These are phyloP conservation scores for Poeciliopsis occidentalis DNA, from an alignment of 2,113 vertebrate genomes.

Conservation along the genomic window DNA sequence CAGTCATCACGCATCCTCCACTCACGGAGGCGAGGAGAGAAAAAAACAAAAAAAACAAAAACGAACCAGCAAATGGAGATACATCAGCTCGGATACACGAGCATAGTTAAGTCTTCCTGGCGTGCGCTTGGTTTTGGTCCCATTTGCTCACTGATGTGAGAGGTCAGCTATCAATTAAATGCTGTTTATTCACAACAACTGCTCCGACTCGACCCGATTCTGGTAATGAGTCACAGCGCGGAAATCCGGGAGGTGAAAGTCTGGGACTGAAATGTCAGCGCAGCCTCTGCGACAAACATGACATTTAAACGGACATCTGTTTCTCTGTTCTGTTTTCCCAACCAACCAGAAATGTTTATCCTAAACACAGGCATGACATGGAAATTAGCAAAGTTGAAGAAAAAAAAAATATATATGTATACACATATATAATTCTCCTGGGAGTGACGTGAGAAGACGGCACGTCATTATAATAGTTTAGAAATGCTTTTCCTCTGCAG, in stretches of 20 bases:
- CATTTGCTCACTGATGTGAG: slow-evolving; percentile 65
- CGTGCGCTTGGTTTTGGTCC: slow-evolving; percentile 22
- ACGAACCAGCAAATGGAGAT: neutral
- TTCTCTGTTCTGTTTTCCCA: slow-evolving; percentile 58
- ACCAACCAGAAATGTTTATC: slow-evolving; percentile 71
- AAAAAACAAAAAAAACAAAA: neutral
- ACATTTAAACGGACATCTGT: slow-evolving; percentile 80
- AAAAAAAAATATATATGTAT: neutral
- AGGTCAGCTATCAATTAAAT: slow-evolving; percentile 78
- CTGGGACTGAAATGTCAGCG: slow-evolving; percentile 76
- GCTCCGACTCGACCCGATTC: slow-evolving; percentile 72
- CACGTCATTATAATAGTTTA: slow-evolving; percentile 33
- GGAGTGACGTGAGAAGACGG: slow-evolving; percentile 20
- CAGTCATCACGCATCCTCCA: slow-evolving; percentile 19
- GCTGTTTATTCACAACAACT: slow-evolving; percentile 73
- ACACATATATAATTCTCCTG: slow-evolving; percentile 14
- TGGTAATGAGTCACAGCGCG: slow-evolving; percentile 67
- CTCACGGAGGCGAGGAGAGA: neutral
- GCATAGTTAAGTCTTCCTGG: slow-evolving; percentile 26
- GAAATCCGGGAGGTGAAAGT: slow-evolving; percentile 71
- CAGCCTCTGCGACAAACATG: slow-evolving; percentile 76
- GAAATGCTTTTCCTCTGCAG: slow-evolving; percentile 21
- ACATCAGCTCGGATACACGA: slow-evolving; percentile 17
- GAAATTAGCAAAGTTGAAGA: slow-evolving; percentile 46
- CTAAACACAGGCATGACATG: slow-evolving; percentile 58